Base-by-base conservation (phyloP, 1,140 invertebrate genomes). In the Ceratina japonica region DNA sequence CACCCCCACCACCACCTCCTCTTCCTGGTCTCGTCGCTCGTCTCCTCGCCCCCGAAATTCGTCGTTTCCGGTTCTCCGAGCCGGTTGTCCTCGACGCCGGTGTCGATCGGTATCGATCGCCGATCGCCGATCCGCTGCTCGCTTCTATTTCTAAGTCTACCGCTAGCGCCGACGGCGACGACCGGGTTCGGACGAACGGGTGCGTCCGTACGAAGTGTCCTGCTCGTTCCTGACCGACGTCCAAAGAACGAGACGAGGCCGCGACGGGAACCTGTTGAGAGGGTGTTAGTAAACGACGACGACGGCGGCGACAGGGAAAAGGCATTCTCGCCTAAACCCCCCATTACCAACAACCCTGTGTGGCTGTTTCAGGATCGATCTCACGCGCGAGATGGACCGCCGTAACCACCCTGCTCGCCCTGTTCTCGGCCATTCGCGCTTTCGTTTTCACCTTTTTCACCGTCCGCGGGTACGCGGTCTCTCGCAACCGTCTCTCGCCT, bases 301-400 rank as follows among this genome's bases (percentile, higher is more conserved):
- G 86, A 89, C 86, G 87, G 66, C 75, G 84, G 86, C 84, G 88
- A 91, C 89, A 90, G 88, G 89, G 89, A 92, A 87, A 91, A 92
- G 89, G 91, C 91, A 92, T 92, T 89, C 90, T 92, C 90, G 91
- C 90, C 91, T 87, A 91, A 92, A 89, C 87, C 90, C 91, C 90
- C 90, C 91, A 92, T 92, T 91, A 92, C 91, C 91, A 91, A 87
- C 83, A 83, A 83, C 79, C 89, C 86, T 81, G 85, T 86, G 85
- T 83, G 82, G 82, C 82, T 77, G 83, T 81, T 86, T 87, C 85
- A 82, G 80, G 85, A 87, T 87, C 85, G 81, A 88, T 85, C 86
- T 88, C 81, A 80, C 71, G 86, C 81, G 70, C 81, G 68, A 80
- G 75, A 80, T 86, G 80, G 82, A 87, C 85, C 86, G 82, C 81